Evolutionary conservation across 2,797 vertebrate genomes (phyloP).

Genomic region (Toxotes lorentzi): DNA sequence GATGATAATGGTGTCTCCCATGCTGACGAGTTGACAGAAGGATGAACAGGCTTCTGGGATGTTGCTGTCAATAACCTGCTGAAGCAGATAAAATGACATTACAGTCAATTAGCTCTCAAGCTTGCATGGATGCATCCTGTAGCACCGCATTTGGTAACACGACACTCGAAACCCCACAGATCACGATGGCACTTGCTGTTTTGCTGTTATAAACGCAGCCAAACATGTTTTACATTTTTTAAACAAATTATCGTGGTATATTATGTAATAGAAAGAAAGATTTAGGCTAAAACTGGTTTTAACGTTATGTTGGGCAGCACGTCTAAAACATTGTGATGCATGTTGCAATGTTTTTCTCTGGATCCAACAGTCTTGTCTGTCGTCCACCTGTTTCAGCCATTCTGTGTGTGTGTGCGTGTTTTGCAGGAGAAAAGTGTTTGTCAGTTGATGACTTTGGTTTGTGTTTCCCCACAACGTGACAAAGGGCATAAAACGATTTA

Average conservation of each 20-base stretch:
- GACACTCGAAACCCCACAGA: slow-evolving; percentile 56
- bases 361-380: no score
- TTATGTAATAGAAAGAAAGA: not conserved
- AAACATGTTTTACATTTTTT: slow-evolving; percentile 36
- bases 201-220: slow-evolving; percentile 7
- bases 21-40: slow-evolving; percentile 77
- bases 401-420: no score
- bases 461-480: no score
- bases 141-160: slow-evolving; percentile 35
- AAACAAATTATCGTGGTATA: slow-evolving; percentile 17
- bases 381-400: no score
- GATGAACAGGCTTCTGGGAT: slow-evolving; percentile 79
- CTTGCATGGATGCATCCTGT: slow-evolving; percentile 64
- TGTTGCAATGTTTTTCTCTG: no score
- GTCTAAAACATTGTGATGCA: no score
- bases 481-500: no score
- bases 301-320: not conserved
- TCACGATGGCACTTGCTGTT: slow-evolving; percentile 40
- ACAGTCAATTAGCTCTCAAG: slow-evolving; percentile 78
- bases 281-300: not conserved
- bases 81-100: slow-evolving; percentile 81
- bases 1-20: slow-evolving; percentile 80
- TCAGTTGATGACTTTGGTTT: no score
- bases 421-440: no score
- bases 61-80: slow-evolving; percentile 80